Conservation (phyloP, 1,140 invertebrate species). For the Procambarus virginalis region DNA sequence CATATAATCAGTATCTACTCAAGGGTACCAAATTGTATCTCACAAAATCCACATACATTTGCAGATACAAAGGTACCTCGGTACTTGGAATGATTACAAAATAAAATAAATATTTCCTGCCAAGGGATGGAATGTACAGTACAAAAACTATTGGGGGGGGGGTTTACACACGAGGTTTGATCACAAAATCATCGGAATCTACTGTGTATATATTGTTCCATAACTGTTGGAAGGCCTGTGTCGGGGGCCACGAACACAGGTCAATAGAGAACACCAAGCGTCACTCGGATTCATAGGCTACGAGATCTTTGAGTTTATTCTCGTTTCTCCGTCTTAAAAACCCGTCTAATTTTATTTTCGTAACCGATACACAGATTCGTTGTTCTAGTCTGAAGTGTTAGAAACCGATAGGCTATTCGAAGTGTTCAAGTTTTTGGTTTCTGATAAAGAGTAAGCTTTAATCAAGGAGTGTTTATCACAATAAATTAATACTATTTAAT, state of each 20-base stretch:
- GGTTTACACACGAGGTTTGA: slow-evolving; percentile 29
- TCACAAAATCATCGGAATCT: slow-evolving; percentile 37
- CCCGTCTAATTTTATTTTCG: slow-evolving; percentile 8
- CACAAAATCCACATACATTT: slow-evolving; percentile 48
- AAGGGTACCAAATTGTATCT: slow-evolving; percentile 31
- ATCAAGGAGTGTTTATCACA: slow-evolving; percentile 8
- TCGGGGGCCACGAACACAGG: slow-evolving; percentile 31
- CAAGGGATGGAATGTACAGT: slow-evolving; percentile 59
- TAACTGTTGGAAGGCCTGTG: slow-evolving; percentile 56
- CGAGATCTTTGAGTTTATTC: slow-evolving; percentile 12
- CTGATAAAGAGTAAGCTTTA: neutral
- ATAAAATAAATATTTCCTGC: slow-evolving; percentile 40
- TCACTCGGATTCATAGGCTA: slow-evolving; percentile 15
- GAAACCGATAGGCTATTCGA: neutral
- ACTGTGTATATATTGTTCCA: slow-evolving; percentile 15
- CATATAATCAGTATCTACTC: neutral
- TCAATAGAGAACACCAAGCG: slow-evolving; percentile 18
- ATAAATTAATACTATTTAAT: slow-evolving; percentile 9
- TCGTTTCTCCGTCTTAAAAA: neutral
- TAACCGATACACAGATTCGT: slow-evolving; percentile 15
- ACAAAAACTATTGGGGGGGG: slow-evolving; percentile 47
- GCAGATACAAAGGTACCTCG: slow-evolving; percentile 41
- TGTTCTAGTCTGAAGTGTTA: slow-evolving; percentile 21
- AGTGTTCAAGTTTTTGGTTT: no score
- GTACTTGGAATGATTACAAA: slow-evolving; percentile 48